A percentile compares a stretch with the other conserved stretches of the same genome.
Conservation (phyloP, 2,113 vertebrate species). For the Gopherus flavomarginatus region DNA sequence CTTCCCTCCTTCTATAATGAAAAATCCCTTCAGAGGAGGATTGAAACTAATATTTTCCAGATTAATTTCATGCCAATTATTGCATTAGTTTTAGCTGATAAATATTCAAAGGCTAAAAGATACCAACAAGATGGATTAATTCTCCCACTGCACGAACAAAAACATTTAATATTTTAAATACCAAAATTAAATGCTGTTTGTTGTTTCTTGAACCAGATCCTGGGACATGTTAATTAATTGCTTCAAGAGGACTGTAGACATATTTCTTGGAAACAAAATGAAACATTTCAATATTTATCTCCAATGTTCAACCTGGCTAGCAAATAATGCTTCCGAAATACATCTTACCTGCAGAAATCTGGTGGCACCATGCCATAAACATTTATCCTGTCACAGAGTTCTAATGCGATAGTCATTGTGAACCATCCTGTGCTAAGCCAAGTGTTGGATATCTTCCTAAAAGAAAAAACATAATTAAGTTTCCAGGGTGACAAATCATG, state of each 20-base stretch:
- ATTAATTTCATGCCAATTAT: constrained; percentile 79
- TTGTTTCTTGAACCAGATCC: constrained; percentile 71
- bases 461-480: constrained; percentile 76
- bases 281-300: constrained; percentile 64
- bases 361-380: constrained; percentile 99
- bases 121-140: constrained; percentile 76
- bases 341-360: constrained; percentile 96
- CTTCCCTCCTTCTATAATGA: constrained; percentile 45
- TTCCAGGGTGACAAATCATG: constrained; percentile 57
- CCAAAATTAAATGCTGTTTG: constrained; percentile 76
- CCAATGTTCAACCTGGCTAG: background rate
- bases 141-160: constrained; percentile 72
- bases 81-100: constrained; percentile 76
- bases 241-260: constrained; percentile 57
- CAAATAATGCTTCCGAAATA: constrained; percentile 50
- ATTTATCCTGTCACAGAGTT: constrained; percentile 96
- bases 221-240: constrained; percentile 70
- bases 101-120: constrained; percentile 78
- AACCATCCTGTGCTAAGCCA: constrained; percentile 99
- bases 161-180: constrained; percentile 76
- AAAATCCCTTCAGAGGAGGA: constrained; percentile 57
- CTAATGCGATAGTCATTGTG: constrained; percentile 98
- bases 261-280: constrained; percentile 38
- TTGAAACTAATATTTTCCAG: constrained; percentile 66
- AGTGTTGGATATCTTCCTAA: constrained; percentile 96